phyloP scores from a whole-genome alignment of 2,888 invertebrate genomes.

The Patella caerulea region DNA sequence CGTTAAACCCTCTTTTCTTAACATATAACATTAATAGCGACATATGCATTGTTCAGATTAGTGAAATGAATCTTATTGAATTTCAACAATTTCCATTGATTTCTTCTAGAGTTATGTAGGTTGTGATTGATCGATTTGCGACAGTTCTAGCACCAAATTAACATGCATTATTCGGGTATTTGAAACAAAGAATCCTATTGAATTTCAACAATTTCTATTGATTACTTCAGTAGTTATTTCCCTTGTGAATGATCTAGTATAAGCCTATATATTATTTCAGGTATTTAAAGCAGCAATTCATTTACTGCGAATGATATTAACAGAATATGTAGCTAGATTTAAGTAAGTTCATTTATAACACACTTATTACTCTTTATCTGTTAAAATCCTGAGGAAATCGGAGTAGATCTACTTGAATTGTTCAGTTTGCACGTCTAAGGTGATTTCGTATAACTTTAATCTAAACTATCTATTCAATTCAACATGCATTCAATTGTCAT shows the following conservation, averaged over 20 bases:
- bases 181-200: not conserved
- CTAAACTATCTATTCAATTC: no score
- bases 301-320: slow-evolving; percentile 62
- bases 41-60: not conserved
- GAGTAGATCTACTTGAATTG: no score
- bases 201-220: not conserved
- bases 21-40: not conserved
- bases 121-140: not conserved
- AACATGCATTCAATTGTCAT: no score
- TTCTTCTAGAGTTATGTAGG: no score
- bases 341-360: slow-evolving; percentile 51
- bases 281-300: slow-evolving; percentile 66
- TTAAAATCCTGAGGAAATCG: no score
- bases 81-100: no score
- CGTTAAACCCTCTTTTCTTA: not conserved
- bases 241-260: not conserved
- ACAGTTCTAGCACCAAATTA: not conserved
- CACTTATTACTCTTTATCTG: no score
- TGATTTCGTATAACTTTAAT: no score
- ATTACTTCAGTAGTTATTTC: not conserved
- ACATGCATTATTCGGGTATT: not conserved
- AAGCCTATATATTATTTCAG: slow-evolving; percentile 40
- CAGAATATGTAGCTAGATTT: slow-evolving; percentile 64
- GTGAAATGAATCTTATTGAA: no score
- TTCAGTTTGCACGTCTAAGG: no score